Conservation (phyloP, 2,888 invertebrate genomes). For the Metacarcinus magister region DNA sequence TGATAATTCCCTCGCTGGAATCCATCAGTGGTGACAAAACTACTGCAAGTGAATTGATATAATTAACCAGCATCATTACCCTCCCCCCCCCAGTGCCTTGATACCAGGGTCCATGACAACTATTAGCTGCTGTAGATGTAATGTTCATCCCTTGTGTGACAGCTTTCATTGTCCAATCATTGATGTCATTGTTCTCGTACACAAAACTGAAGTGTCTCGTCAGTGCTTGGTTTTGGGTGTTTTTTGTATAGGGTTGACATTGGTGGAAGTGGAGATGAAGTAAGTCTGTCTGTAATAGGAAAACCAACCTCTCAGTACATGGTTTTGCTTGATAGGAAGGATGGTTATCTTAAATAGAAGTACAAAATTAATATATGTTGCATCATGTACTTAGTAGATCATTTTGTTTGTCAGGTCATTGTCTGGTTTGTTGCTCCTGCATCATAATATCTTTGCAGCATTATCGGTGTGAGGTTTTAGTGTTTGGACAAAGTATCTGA, state of each 20-base stretch:
- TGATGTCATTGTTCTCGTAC: background rate
- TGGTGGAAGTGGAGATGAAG: background rate
- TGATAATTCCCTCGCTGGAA: background rate
- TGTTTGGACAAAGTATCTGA: background rate
- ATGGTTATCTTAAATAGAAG: slow-evolving; percentile 11
- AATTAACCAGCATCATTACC: slow-evolving; percentile 32
- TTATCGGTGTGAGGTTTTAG: background rate
- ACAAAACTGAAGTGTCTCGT: background rate
- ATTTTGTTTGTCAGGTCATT: slow-evolving; percentile 21
- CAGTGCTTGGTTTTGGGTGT: background rate
- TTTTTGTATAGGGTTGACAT: background rate
- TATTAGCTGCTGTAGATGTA: slow-evolving; percentile 23
- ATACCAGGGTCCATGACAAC: slow-evolving; percentile 51
- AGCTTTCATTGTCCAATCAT: background rate
- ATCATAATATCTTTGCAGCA: slow-evolving; percentile 21
- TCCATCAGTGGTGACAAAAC: background rate
- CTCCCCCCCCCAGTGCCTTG: slow-evolving; percentile 22
- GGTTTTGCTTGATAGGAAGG: slow-evolving; percentile 32
- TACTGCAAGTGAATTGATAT: background rate
- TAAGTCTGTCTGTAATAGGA: slow-evolving; percentile 9
- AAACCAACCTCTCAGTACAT: background rate
- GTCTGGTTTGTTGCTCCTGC: background rate
- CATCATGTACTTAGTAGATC: slow-evolving; percentile 29
- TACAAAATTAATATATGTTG: slow-evolving; percentile 51
- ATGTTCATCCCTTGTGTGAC: background rate